phyloP scores from a whole-genome alignment of 1,140 invertebrate species.

The Drosophila paulistorum region DNA sequence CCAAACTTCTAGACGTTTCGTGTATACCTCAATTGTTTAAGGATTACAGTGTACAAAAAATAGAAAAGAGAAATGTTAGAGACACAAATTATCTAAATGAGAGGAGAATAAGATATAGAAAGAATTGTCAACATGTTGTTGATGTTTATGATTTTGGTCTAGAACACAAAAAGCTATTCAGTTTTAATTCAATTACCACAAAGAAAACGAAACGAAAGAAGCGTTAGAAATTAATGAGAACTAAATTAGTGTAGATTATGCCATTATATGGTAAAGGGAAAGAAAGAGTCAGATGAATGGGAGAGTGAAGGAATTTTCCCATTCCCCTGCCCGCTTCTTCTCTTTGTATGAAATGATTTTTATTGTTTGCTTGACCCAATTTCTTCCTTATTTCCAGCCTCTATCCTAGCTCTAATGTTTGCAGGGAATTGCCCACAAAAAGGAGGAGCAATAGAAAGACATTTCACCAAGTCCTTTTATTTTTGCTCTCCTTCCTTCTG shows the following conservation, averaged over 20 bases:
- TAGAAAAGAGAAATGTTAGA: slow-evolving; percentile 3
- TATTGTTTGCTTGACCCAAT: slow-evolving; percentile 80
- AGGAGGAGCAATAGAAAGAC: slow-evolving; percentile 50
- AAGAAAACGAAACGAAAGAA: slow-evolving; percentile 39
- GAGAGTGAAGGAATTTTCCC: neutral
- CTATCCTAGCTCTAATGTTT: slow-evolving; percentile 46
- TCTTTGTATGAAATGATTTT: slow-evolving; percentile 74
- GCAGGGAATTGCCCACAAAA: slow-evolving; percentile 50
- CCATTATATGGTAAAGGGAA: slow-evolving; percentile 62
- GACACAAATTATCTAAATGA: slow-evolving; percentile 10
- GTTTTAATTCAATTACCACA: slow-evolving; percentile 80
- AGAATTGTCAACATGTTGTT: slow-evolving; percentile 54
- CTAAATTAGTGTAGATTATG: slow-evolving; percentile 82
- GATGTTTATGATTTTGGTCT: slow-evolving; percentile 54
- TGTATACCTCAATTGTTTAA: neutral
- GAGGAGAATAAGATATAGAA: slow-evolving; percentile 6
- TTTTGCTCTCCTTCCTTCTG: neutral
- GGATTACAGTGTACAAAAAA: neutral
- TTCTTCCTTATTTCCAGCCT: slow-evolving; percentile 41
- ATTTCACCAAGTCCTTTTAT: slow-evolving; percentile 25
- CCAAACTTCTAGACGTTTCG: too few relatives aligned
- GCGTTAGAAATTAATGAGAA: slow-evolving; percentile 79
- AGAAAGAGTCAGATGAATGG: neutral
- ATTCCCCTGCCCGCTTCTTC: slow-evolving; percentile 50
- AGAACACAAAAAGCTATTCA: slow-evolving; percentile 26